Percentiles rank a stretch among this genome's conserved stretches.
phyloP scores from a whole-genome alignment of 1,140 invertebrate species.

The Centruroides vittatus region DNA sequence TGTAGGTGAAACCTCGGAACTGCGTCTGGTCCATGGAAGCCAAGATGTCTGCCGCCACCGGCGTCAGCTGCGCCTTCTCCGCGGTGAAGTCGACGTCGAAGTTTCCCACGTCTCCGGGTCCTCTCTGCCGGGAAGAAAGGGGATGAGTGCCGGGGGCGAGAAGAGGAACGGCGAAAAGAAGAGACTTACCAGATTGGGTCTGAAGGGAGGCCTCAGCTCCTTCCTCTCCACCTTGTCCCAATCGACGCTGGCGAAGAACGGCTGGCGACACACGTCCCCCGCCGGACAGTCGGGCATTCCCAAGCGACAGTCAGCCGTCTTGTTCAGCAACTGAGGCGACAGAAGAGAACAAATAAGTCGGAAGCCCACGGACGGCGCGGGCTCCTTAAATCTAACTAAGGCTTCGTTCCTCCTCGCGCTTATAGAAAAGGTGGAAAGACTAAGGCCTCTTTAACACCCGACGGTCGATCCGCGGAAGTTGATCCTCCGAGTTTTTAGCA shows the following conservation, averaged over 20 bases:
- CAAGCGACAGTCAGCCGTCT: slow-evolving; percentile 74
- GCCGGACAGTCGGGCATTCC: slow-evolving; percentile 64
- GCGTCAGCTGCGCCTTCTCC: slow-evolving; percentile 76
- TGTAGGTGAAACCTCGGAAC: slow-evolving; percentile 94
- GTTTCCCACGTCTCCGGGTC: slow-evolving; percentile 87
- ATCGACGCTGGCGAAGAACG: slow-evolving; percentile 75
- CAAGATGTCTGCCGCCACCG: slow-evolving; percentile 77
- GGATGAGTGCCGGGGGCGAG: background rate
- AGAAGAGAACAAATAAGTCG: too few species aligned
- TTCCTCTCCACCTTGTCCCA: slow-evolving; percentile 79
- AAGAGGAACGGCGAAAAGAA: background rate
- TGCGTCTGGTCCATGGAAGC: slow-evolving; percentile 90
- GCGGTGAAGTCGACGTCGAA: slow-evolving; percentile 94
- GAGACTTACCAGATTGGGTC: slow-evolving; percentile 71
- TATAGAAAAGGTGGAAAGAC: too few species aligned
- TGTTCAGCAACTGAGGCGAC: slow-evolving; percentile 64
- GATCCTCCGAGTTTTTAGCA: too few species aligned
- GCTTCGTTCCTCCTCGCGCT: too few species aligned
- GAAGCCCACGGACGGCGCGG: too few species aligned
- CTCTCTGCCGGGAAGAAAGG: slow-evolving; percentile 44
- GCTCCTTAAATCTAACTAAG: too few species aligned
- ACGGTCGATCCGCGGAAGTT: too few species aligned
- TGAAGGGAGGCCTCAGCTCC: slow-evolving; percentile 82
- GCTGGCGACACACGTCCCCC: slow-evolving; percentile 77
- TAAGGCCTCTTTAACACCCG: too few species aligned